Evolutionary conservation across 2,797 vertebrate genomes (phyloP).

Genomic region (Podargus strigoides): DNA sequence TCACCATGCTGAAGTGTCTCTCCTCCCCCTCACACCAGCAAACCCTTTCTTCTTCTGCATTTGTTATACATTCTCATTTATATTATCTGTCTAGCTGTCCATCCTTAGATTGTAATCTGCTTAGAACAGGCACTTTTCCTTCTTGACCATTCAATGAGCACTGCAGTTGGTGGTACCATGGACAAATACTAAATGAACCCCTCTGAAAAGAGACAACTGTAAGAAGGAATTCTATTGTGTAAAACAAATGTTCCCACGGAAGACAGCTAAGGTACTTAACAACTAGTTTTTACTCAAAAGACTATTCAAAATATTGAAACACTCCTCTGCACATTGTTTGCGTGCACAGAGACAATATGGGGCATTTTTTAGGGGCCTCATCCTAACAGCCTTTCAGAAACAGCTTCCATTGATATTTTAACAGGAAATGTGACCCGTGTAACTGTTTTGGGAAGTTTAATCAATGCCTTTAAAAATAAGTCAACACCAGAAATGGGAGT

Average conservation of each 20-base stretch:
- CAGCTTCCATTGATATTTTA: background rate
- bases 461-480: background rate
- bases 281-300: constrained; percentile 23
- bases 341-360: background rate
- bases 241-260: constrained; percentile 14
- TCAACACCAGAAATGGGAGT: background rate
- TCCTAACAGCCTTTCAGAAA: background rate
- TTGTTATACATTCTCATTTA: constrained; percentile 22
- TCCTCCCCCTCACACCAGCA: constrained; percentile 28
- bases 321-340: background rate
- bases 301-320: constrained; percentile 18
- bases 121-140: constrained; percentile 36
- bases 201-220: constrained; percentile 45
- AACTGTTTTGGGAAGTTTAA: background rate
- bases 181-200: constrained; percentile 46
- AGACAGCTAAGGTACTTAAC: constrained; percentile 14
- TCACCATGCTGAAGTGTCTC: background rate
- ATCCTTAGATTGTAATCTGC: constrained; percentile 33
- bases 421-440: background rate
- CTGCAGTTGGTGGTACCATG: constrained; percentile 43
- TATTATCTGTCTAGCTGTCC: constrained; percentile 28
- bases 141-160: constrained; percentile 43
- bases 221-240: constrained; percentile 44
- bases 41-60: constrained; percentile 21
- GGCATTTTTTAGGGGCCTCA: background rate